phyloP scores from a whole-genome alignment of 1,140 invertebrate species.

The Ganaspis sp. region DNA sequence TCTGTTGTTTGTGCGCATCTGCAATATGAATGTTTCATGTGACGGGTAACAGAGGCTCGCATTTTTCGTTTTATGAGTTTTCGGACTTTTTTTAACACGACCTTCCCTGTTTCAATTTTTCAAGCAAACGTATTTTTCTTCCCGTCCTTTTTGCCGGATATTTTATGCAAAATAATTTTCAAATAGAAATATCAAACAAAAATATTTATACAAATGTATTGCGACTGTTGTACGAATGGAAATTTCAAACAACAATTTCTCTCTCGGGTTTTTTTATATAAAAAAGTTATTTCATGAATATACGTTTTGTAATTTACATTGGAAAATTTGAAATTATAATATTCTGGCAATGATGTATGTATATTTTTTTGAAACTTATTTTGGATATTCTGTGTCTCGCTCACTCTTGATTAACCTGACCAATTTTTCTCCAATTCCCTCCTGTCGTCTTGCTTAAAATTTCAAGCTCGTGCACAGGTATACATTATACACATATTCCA shows the following conservation, averaged over 20 bases:
- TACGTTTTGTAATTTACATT: too few species aligned
- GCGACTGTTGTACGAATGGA: too few species aligned
- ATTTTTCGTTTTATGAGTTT: conserved; percentile 24
- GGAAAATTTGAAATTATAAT: too few species aligned
- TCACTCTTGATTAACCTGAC: conserved; percentile 4
- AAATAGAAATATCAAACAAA: neutral
- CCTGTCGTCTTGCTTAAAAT: conserved; percentile 1
- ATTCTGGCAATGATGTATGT: too few species aligned
- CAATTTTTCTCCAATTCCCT: conserved; percentile 9
- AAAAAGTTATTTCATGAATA: too few species aligned
- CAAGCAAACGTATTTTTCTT: conserved; percentile 13
- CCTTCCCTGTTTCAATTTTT: conserved; percentile 22
- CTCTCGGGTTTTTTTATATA: too few species aligned
- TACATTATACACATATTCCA: conserved; percentile 23
- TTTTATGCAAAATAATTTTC: neutral
- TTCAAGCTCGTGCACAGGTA: conserved; percentile 7
- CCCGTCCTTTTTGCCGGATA: neutral
- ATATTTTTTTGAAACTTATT: neutral
- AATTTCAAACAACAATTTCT: too few species aligned
- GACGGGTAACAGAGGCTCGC: conserved; percentile 7
- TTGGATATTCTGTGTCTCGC: neutral
- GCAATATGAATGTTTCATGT: conserved; percentile 30
- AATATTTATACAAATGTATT: neutral
- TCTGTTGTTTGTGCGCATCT: conserved; percentile 7
- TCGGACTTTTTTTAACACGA: neutral